Evolutionary conservation across 2,888 invertebrate genomes (phyloP), one percentile per base, ranked within the genome.

Genomic region (Camponotus fellah): DNA sequence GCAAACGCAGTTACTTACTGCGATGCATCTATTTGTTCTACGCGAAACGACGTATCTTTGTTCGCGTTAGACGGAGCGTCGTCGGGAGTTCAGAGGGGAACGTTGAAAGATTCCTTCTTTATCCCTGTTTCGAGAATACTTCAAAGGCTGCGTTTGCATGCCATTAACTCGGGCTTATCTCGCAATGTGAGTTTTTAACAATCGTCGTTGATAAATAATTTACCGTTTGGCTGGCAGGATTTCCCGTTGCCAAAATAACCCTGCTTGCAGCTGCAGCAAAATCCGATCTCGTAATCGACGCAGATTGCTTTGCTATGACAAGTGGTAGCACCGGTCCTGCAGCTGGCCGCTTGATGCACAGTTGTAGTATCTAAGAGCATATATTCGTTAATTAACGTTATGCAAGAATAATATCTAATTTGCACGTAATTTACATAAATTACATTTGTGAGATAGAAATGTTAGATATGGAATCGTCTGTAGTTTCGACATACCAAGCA

Each of bases 221-320:
- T 93, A 96, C 97, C 97, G 93, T 97, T 96, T 94, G 97, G 97
- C 83, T 99, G 96, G 93, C 99, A 99, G 75, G 97, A 97, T 93
- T 97, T 97, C 77, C 99, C 99, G 94, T 99, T 99, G 86, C 99
- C 99, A 93, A 98, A 99, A 95, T 95, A 98, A 8, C 97, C 97
- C n/a, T 96, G 95, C 56, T 96, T 96, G 94, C 99, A 99, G 86
- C 96, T 95, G 94, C 99, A 99, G 93, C 99, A 99, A 94, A 97
- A 99, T 10, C 99, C 99, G 49, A 96, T 96, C 72, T 96, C 96
- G 92, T 97, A 97, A 94, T 99, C 99, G 8, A 97, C 95, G 94
- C 99, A 99, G 77, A 96, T 96, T 0, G 98, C 98, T 91, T 97
- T 96, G 64, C 96, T 96, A 93, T 98, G 98, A 93, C 99, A 99